A percentile compares a stretch with the other conserved stretches of the same genome.
phyloP scores from a whole-genome alignment of 2,113 vertebrate genomes.

The Solea senegalensis region DNA sequence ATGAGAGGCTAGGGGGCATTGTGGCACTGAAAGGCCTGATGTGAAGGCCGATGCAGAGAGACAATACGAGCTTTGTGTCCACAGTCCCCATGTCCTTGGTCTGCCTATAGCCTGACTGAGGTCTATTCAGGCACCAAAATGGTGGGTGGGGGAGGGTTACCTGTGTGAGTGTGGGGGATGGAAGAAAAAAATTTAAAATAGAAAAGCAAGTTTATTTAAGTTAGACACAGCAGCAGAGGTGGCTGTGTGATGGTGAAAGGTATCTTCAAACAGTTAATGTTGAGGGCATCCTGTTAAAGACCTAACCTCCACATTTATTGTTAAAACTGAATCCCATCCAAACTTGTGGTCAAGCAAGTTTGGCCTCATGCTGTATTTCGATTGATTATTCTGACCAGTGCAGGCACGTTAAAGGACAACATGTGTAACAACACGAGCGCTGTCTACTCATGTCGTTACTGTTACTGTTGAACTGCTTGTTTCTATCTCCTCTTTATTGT shows the following conservation, averaged over 20 bases:
- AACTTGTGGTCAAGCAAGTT: constrained; percentile 29
- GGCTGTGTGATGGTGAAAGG: not conserved
- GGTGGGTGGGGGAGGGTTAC: constrained; percentile 61
- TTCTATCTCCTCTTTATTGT: not conserved
- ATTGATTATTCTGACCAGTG: constrained; percentile 26
- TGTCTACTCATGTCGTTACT: too few species aligned
- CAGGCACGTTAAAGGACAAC: not conserved
- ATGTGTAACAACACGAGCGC: not conserved
- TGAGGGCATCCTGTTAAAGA: not conserved
- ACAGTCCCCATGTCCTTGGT: constrained; percentile 61
- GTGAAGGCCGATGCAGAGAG: constrained; percentile 73
- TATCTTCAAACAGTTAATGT: not conserved
- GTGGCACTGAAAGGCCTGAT: constrained; percentile 75
- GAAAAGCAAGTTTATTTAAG: too few species aligned
- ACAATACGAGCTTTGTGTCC: constrained; percentile 79
- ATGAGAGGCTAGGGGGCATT: constrained; percentile 55
- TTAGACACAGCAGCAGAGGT: too few species aligned
- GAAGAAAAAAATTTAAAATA: not conserved
- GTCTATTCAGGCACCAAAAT: constrained; percentile 55
- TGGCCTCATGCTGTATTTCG: constrained; percentile 32
- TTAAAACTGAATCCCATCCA: not conserved
- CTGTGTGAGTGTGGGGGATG: constrained; percentile 48
- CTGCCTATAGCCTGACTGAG: constrained; percentile 49
- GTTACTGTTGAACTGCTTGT: not conserved
- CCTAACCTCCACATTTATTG: not conserved